phyloP scores from a whole-genome alignment of 2,113 vertebrate species.

The Ciconia maguari region DNA sequence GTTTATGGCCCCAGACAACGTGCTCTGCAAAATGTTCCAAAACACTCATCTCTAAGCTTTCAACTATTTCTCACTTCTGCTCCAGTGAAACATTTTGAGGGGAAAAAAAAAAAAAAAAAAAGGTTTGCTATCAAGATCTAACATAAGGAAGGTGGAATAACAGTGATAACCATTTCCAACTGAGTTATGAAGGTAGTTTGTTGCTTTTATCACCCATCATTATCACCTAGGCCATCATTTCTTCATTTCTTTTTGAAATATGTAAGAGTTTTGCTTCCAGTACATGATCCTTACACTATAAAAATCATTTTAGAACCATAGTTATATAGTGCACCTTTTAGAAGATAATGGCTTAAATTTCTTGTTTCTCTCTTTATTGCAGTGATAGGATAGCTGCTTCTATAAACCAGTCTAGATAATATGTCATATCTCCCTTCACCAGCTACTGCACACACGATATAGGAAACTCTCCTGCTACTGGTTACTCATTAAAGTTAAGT shows the following conservation, averaged over 20 bases:
- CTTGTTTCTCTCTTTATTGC: neutral
- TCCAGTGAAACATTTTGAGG: neutral
- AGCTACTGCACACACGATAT: constrained; percentile 58
- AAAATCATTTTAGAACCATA: neutral
- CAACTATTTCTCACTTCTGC: neutral
- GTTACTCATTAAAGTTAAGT: constrained; percentile 70
- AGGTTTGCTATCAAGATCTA: neutral
- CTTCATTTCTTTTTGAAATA: neutral
- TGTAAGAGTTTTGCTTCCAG: neutral
- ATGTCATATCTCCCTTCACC: constrained; percentile 62
- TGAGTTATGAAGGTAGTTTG: neutral
- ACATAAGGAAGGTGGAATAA: neutral
- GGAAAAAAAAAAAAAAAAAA: neutral
- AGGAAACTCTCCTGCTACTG: constrained; percentile 59
- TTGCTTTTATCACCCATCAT: neutral
- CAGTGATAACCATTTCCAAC: neutral
- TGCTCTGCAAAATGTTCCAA: constrained; percentile 17
- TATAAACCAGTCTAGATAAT: constrained; percentile 53
- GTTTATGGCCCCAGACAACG: neutral
- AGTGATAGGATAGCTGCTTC: constrained; percentile 9
- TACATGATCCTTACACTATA: neutral
- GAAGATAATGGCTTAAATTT: constrained; percentile 13
- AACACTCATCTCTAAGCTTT: constrained; percentile 11
- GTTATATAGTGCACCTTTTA: neutral
- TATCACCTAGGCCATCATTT: neutral